A percentile compares a stretch with the other conserved stretches of the same genome.
Conservation (phyloP, 2,797 vertebrate genomes). For the Esox masquinongy region DNA sequence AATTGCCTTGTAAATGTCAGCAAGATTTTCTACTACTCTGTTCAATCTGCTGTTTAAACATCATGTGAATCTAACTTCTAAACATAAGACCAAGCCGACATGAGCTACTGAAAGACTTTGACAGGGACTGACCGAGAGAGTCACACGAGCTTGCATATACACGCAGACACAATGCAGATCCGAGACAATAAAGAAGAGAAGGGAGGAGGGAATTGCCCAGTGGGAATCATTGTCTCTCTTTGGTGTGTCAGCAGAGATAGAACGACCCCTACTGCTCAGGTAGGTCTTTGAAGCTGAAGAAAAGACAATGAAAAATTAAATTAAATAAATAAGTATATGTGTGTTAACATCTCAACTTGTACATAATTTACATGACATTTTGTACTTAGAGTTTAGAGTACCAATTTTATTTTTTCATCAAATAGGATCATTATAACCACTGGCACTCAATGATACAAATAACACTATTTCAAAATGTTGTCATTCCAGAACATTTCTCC, state of each 20-base stretch:
- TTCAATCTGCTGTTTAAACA: conserved; percentile 10
- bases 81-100: background rate
- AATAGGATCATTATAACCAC: too few species aligned
- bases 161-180: background rate
- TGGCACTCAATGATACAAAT: too few species aligned
- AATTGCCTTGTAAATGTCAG: conserved; percentile 31
- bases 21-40: conserved; percentile 9
- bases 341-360: background rate
- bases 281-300: background rate
- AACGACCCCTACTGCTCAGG: conserved; percentile 17
- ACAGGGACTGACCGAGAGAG: background rate
- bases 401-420: background rate
- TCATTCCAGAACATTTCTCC: too few species aligned
- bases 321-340: background rate
- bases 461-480: too few species aligned
- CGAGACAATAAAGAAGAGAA: background rate
- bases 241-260: background rate
- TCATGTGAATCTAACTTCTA: background rate
- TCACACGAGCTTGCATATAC: background rate
- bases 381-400: background rate
- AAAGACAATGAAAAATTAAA: background rate
- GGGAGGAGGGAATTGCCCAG: background rate
- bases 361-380: background rate
- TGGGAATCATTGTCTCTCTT: background rate
- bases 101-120: background rate